Evolutionary conservation across 2,797 vertebrate genomes (phyloP).

Genomic region (Danio tinwini): DNA sequence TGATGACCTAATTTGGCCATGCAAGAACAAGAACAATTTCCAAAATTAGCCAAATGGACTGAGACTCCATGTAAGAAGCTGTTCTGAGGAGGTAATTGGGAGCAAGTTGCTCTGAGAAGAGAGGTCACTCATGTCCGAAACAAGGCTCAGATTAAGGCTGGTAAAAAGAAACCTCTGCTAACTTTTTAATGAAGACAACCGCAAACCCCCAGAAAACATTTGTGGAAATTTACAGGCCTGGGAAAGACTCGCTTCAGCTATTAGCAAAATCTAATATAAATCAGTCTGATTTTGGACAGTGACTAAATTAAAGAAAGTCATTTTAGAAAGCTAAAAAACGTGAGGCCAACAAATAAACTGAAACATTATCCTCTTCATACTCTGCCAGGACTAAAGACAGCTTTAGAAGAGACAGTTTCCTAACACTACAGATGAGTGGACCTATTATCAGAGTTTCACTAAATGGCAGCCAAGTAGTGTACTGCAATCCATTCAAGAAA

Average conservation of each 20-base stretch:
- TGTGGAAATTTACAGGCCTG: conserved; percentile 35
- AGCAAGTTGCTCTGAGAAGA: conserved; percentile 41
- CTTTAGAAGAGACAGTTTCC: conserved; percentile 32
- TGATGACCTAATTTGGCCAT: conserved; percentile 61
- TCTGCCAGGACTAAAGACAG: conserved; percentile 18
- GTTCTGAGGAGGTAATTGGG: conserved; percentile 45
- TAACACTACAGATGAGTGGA: conserved; percentile 21
- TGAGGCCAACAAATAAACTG: background rate
- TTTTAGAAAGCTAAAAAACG: background rate
- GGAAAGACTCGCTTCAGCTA: conserved; percentile 2
- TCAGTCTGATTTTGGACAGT: conserved; percentile 12
- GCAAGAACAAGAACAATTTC: conserved; percentile 25
- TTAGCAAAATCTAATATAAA: conserved; percentile 3
- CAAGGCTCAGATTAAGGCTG: conserved; percentile 49
- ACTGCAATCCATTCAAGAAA: background rate
- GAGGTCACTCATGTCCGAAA: conserved; percentile 54
- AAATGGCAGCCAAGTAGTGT: conserved; percentile 4
- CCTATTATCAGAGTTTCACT: conserved; percentile 33
- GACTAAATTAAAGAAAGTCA: background rate
- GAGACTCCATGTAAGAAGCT: conserved; percentile 48
- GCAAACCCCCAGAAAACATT: conserved; percentile 41
- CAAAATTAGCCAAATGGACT: conserved; percentile 48
- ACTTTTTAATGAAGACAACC: conserved; percentile 66
- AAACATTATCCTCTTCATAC: conserved; percentile 7
- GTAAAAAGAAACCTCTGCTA: conserved; percentile 59